phyloP scores from a whole-genome alignment of 2,113 vertebrate genomes.

The Pyxicephalus adspersus region DNA sequence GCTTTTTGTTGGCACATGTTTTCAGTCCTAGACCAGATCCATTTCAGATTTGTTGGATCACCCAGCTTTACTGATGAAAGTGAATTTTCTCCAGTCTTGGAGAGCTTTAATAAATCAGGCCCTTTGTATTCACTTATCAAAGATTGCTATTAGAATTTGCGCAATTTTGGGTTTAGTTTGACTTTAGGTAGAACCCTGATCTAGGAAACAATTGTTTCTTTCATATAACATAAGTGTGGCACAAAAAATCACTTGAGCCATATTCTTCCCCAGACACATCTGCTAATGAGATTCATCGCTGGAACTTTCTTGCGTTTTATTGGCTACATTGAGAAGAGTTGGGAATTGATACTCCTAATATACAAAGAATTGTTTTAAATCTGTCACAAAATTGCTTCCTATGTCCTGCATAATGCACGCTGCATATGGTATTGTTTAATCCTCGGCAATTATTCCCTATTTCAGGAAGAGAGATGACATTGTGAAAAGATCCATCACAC shows the following conservation, averaged over 20 bases:
- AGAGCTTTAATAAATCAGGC: too few relatives aligned
- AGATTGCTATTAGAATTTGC: too few relatives aligned
- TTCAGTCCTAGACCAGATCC: too few relatives aligned
- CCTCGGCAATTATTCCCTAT: slow-evolving; percentile 30
- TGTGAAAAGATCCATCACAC: slow-evolving; percentile 41
- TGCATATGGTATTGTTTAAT: slow-evolving; percentile 48
- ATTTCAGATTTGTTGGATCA: too few relatives aligned
- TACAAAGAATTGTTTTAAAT: background rate
- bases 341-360: slow-evolving; percentile 32
- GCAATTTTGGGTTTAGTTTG: too few relatives aligned
- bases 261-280: background rate
- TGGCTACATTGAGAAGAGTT: slow-evolving; percentile 12
- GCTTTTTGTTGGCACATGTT: too few relatives aligned
- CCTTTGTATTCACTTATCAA: too few relatives aligned
- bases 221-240: slow-evolving; percentile 21
- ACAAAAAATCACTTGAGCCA: background rate
- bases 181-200: too few relatives aligned
- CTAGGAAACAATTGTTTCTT: background rate
- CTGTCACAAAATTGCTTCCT: slow-evolving; percentile 46
- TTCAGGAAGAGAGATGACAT: slow-evolving; percentile 20
- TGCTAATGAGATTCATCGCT: slow-evolving; percentile 11
- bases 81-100: too few relatives aligned
- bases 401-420: slow-evolving; percentile 7
- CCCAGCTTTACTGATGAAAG: too few relatives aligned
- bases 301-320: slow-evolving; percentile 11